Evolutionary conservation across 2,888 invertebrate species (phyloP).

Genomic region (Spilosoma lubricipeda): DNA sequence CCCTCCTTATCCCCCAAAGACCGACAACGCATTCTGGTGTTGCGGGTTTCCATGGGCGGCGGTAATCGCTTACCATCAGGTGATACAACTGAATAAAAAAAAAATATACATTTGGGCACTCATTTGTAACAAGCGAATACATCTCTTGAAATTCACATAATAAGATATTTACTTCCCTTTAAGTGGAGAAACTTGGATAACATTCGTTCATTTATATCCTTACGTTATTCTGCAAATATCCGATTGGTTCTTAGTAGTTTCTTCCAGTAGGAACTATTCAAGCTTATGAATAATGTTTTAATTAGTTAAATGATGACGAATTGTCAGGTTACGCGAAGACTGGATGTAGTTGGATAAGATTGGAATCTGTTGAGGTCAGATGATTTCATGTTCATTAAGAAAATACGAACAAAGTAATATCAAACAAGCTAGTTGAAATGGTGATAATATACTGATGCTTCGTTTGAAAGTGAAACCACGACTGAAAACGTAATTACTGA

Average conservation of each 20-base stretch:
- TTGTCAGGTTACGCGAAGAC: background rate
- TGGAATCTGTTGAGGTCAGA: background rate
- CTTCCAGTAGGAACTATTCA: slow-evolving; percentile 30
- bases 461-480: too few relatives aligned
- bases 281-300: slow-evolving; percentile 40
- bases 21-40: too few relatives aligned
- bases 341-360: slow-evolving; percentile 6
- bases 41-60: too few relatives aligned
- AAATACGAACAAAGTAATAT: background rate
- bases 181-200: slow-evolving; percentile 13
- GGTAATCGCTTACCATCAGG: too few relatives aligned
- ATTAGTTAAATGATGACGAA: slow-evolving; percentile 21
- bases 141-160: background rate
- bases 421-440: background rate
- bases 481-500: too few relatives aligned
- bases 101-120: too few relatives aligned
- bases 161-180: background rate
- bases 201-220: slow-evolving; percentile 28
- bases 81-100: too few relatives aligned
- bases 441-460: too few relatives aligned
- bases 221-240: background rate
- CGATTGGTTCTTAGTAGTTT: slow-evolving; percentile 16
- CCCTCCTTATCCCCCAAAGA: too few relatives aligned
- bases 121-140: background rate
- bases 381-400: background rate